Base-by-base conservation (phyloP, 1,140 invertebrate species). In the Trachelipus rathkii region DNA sequence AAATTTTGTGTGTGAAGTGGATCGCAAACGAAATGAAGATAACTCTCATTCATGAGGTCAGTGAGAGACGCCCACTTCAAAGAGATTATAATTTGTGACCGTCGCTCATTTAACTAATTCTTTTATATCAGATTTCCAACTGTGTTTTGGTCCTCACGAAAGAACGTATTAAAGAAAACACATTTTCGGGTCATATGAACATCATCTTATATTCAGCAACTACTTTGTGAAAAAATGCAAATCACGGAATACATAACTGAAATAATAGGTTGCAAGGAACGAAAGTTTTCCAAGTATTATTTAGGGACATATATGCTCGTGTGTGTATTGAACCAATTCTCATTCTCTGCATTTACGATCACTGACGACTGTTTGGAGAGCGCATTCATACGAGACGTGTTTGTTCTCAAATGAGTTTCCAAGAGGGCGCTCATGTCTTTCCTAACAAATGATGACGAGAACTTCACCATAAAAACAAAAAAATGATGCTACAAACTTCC, bases 371-470 rank as follows among this genome's bases (percentile, higher is more conserved):
- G 50, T 60, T 60, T 60, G 19, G 50, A 60, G 50, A 15, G 50
- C 19, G 11, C 50, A 33, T 33, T 6, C 33, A 33, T 33, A 60
- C 50, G 19, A 60, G 50, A 60, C 50, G 50, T 60, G 50, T 60
- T 60, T 60, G 50, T 60, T 60, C 19, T 60, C 2, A 60, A 60
- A 60, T 60, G 50, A 60, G 50, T 60, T 60, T 60, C 19, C 2
- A 19, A 60, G 50, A 60, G 8, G 50, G 19, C 50, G 1, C 19
- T 60, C 50, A 19, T 60, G 50, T 19, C 50, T 3, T 60, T 19
- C 50, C 11, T 60, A 60, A 60, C 50, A 19, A 60, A 60, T 60
- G 50, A 15, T 60, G 50, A 60, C 50, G 50, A 60, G 19, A 60
- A 15, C 50, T 8, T 8, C 1, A 19, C 19, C 50, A 19, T 60